Percentiles rank a stretch among this genome's conserved stretches.
Conservation (phyloP, 1,140 invertebrate genomes). For the Pseudoatta argentina region DNA sequence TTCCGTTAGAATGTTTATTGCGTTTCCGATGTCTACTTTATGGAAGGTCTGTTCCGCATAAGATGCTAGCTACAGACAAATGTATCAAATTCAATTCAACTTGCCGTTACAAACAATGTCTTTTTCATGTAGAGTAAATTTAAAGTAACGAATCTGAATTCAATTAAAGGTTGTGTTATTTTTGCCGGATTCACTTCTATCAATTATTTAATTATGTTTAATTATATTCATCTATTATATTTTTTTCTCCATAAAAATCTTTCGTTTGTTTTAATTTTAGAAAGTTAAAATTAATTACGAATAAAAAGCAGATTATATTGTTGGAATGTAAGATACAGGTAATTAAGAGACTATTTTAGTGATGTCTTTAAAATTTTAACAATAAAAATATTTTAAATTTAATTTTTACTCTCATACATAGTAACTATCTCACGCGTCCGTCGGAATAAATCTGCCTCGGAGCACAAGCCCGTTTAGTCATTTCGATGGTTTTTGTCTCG, state of each 20-base stretch:
- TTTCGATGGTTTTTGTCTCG: no score
- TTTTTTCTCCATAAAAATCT: not conserved
- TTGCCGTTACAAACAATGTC: not conserved
- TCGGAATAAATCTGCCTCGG: no score
- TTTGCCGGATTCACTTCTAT: not conserved
- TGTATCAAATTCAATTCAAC: slow-evolving; percentile 23
- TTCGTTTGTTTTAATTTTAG: not conserved
- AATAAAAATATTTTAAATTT: no score
- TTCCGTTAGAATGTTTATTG: slow-evolving; percentile 82
- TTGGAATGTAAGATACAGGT: no score
- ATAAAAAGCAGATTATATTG: not conserved
- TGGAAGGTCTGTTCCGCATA: slow-evolving; percentile 40
- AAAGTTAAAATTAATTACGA: slow-evolving; percentile 12
- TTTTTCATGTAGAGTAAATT: not conserved
- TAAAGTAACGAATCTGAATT: not conserved
- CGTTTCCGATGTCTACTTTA: slow-evolving; percentile 71
- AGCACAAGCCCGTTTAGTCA: no score
- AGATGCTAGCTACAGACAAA: slow-evolving; percentile 63
- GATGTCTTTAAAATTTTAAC: no score
- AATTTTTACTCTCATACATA: no score
- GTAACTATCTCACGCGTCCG: no score
- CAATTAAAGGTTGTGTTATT: not conserved
- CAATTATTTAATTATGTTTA: not conserved
- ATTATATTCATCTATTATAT: not conserved
- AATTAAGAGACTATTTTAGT: no score